Evolutionary conservation across 2,113 vertebrate genomes (phyloP).

Genomic region (Symphodus melops): DNA sequence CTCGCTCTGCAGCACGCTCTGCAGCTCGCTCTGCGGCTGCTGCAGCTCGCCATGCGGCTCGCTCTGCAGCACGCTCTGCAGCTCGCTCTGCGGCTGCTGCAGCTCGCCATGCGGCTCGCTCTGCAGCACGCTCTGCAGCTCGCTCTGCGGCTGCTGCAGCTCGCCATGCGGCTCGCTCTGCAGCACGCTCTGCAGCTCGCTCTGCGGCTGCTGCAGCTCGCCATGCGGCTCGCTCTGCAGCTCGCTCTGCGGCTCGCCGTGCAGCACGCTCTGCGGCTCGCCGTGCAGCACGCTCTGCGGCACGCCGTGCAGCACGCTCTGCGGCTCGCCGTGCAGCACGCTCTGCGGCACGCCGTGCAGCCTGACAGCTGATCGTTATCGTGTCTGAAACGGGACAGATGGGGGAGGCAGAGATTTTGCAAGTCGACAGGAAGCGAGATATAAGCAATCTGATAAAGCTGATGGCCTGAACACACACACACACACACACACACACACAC

Average conservation of each 20-base stretch:
- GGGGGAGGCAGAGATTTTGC: constrained; percentile 28
- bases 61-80: background rate
- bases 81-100: too few species aligned
- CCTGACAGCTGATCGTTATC: constrained; percentile 49
- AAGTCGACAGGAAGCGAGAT: constrained; percentile 21
- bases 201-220: too few species aligned
- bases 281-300: background rate
- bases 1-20: background rate
- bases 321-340: background rate
- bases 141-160: too few species aligned
- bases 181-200: background rate
- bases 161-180: background rate
- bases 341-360: background rate
- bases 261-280: background rate
- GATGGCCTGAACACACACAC: constrained; percentile 28
- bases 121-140: background rate
- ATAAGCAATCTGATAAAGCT: constrained; percentile 48
- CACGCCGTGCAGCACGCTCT: background rate
- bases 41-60: too few species aligned
- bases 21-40: too few species aligned
- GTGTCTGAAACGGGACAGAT: constrained; percentile 31
- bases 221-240: background rate
- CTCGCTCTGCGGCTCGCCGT: too few species aligned
- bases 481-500: background rate
- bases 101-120: too few species aligned